phyloP scores from a whole-genome alignment of 2,888 invertebrate species.

The Silvanus unidentatus region DNA sequence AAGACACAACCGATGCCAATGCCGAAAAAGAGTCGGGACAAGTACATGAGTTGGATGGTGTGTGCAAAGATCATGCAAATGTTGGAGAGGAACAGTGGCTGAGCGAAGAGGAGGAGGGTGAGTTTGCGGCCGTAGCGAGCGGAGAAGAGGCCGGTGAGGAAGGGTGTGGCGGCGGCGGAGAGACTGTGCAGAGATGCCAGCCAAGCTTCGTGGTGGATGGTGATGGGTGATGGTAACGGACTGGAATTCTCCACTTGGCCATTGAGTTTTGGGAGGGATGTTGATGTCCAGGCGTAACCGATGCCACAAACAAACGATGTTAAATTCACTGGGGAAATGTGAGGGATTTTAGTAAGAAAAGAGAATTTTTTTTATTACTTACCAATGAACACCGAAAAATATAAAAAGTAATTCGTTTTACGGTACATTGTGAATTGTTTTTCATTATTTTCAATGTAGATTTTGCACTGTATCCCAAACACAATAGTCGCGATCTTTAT shows the following conservation, averaged over 20 bases:
- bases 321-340: slow-evolving; percentile 45
- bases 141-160: slow-evolving; percentile 22
- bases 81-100: slow-evolving; percentile 57
- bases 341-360: no score
- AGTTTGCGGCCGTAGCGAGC: slow-evolving; percentile 56
- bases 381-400: no score
- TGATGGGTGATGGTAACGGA: slow-evolving; percentile 25
- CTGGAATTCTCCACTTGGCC: slow-evolving; percentile 15
- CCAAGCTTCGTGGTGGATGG: slow-evolving; percentile 25
- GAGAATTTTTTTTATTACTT: no score
- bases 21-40: slow-evolving; percentile 56
- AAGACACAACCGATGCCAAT: slow-evolving; percentile 62
- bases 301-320: slow-evolving; percentile 24
- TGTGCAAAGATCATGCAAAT: slow-evolving; percentile 23
- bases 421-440: no score
- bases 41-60: slow-evolving; percentile 38
- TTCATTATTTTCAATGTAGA: no score
- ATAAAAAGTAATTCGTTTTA: no score
- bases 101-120: slow-evolving; percentile 56
- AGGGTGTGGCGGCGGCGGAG: slow-evolving; percentile 27
- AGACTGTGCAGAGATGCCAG: slow-evolving; percentile 28
- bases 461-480: no score
- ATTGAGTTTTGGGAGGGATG: slow-evolving; percentile 26
- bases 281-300: slow-evolving; percentile 29
- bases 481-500: no score